Evolutionary conservation across 2,113 vertebrate species (phyloP), one percentile per base, ranked within the genome.

Genomic region (Xenopus laevis): DNA sequence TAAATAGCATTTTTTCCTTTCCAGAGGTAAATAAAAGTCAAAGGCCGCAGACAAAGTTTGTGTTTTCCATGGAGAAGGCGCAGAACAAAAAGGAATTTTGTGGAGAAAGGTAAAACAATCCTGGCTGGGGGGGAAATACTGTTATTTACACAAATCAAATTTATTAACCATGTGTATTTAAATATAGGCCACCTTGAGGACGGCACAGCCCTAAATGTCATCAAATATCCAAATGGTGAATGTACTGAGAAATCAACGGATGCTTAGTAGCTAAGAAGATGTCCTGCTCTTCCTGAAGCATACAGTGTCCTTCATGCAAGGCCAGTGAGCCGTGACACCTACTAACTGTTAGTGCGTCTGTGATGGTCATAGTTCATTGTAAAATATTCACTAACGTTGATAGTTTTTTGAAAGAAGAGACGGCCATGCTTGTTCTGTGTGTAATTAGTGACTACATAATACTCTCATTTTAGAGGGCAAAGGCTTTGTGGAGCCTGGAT

Each of bases 191-290:
- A 63, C 27, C 9, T 18, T 16, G 58, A 69, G 12, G 73, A 76
- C 44, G 73, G 66, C 53, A 69, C 73, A 13, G 57, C 73, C 2
- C 33, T 76, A 58, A 63, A 45, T 17, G 66, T 76, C 44, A n/a
- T 76, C 52, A 61, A 50, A 23, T 17, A 63, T 45, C 58, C 45
- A n/a, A 76, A 76, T 63, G 65, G 73, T 52, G 58, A 63, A 7
- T 76, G 59, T 63, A 17, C 66, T 7, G 57, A 76, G 30, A 69
- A 12, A 13, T 59, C 27, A 11, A 40, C 58, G 21, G 73, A 76
- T 21, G 23, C 73, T 7, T 76, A 55, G 27, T 47, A 23, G 27
- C 62, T 13, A 16, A 13, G 47, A 50, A 50, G 15, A 50, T 50
- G 10, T 40, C 33, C 33, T 40, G 3, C 33, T 27, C 23, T 27